These are phyloP conservation scores for Alligator mississippiensis DNA, from an alignment of 2,113 vertebrate species.

Conservation along the genomic window DNA sequence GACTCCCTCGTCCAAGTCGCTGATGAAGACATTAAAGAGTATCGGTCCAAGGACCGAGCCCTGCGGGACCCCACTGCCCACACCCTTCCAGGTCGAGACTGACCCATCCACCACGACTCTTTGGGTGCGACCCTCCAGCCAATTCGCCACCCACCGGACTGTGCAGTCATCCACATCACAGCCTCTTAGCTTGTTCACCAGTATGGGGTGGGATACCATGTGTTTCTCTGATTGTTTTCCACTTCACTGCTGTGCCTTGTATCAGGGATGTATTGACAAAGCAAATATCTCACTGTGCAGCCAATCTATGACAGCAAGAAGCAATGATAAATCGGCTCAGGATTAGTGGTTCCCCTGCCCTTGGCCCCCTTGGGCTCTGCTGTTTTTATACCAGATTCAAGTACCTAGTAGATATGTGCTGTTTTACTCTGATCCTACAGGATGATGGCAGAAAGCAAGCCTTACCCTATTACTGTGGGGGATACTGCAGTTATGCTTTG, in stretches of 20 bases:
- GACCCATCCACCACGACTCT: too few species aligned
- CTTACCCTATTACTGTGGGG: background rate
- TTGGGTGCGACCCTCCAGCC: too few species aligned
- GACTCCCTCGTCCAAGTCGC: too few species aligned
- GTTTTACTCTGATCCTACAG: rapidly evolving
- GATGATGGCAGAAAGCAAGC: background rate
- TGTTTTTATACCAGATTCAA: conserved; percentile 18
- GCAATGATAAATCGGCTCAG: conserved; percentile 4
- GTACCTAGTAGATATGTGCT: background rate
- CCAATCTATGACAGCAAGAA: rapidly evolving
- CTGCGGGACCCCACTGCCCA: too few species aligned
- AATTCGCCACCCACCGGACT: too few species aligned
- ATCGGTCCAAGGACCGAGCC: too few species aligned
- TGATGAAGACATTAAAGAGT: too few species aligned
- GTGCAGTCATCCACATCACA: too few species aligned
- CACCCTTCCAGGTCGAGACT: too few species aligned
- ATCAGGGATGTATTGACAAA: conserved; percentile 43
- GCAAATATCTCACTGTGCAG: rapidly evolving
- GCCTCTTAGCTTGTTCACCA: too few species aligned
- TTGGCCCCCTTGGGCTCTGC: background rate
- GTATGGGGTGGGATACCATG: too few species aligned
- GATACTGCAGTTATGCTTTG: background rate
- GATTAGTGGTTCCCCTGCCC: background rate
- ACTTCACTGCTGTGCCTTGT: conserved; percentile 1
- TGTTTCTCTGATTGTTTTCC: background rate